Conservation (phyloP, 2,888 invertebrate species). For the Oligia fasciuncula region DNA sequence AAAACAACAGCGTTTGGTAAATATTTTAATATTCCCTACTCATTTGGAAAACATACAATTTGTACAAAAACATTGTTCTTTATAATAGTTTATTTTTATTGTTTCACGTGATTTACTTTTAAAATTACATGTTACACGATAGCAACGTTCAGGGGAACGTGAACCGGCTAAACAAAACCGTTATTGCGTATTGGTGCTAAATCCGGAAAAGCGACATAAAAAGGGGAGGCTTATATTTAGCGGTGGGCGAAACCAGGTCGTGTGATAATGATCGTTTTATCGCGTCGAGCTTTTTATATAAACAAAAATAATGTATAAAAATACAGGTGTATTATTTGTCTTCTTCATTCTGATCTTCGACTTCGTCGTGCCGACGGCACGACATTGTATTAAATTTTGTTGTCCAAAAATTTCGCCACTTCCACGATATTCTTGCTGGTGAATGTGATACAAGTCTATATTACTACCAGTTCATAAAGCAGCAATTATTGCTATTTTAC, state of each 20-base stretch:
- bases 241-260: conserved; percentile 48
- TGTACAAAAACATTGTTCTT: background rate
- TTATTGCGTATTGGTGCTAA: conserved; percentile 46
- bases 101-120: conserved; percentile 21
- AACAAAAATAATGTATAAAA: conserved; percentile 16
- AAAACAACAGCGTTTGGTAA: background rate
- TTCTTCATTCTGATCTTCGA: background rate
- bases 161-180: conserved; percentile 39
- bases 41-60: conserved; percentile 1
- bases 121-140: conserved; percentile 23
- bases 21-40: conserved; percentile 2
- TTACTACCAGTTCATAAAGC: background rate
- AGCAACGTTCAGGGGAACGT: conserved; percentile 31
- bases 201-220: conserved; percentile 43
- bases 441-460: background rate
- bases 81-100: conserved; percentile 3
- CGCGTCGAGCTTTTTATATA: conserved; percentile 15
- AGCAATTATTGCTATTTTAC: background rate
- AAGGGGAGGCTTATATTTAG: conserved; percentile 54
- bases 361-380: too few relatives aligned
- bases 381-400: background rate
- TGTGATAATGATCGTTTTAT: conserved; percentile 48
- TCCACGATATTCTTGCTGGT: background rate
- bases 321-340: background rate
- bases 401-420: background rate